Evolutionary conservation across 1,140 invertebrate genomes (phyloP), one percentile per base, ranked within the genome.

Genomic region (Dreissena rostriformis): DNA sequence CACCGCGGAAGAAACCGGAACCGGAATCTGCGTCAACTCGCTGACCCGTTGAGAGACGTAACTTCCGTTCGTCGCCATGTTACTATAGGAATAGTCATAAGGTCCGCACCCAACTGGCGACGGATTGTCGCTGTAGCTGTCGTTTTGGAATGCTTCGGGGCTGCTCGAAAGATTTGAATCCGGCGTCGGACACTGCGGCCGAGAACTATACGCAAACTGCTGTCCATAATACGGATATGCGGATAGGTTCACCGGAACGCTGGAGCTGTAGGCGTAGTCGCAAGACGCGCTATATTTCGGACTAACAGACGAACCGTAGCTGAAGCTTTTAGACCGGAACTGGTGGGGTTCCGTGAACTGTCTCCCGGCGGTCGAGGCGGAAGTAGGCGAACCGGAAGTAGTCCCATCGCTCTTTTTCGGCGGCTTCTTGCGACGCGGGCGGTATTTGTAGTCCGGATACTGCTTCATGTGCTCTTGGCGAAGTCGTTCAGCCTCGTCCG

Each of bases 401-500:
- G 57, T 52, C 51, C 79, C 86, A 15, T 53, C 61, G 0, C 66
- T 65, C 51, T 87, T 75, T 70, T 91, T 92, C 14, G 87, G 85
- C 63, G 87, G 79, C 79, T 93, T 93, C 76, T 93, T 95, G 65
- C 95, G 88, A 61, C 95, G 89, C 4, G 95, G 95, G 72, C 95
- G 89, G 94, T 99, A 99, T 93, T 99, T 99, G 95, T 99, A 99
- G 92, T 99, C 98, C 0, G 98, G 98, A 92, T 99, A 98, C 91
- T 99, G 98, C 93, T 99, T 98, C 98, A 99, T 99, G 94, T 99
- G 98, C 12, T 99, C 96, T 0, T 98, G 97, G 19, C 98, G 95
- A 84, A 99, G 94, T 87, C 98, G 95, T 94, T 99, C 99, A 24
- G 99, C 99, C 93, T 99, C 98, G 93, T 99, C 98, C 88, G 99